Evolutionary conservation across 2,113 vertebrate species (phyloP), one percentile per base, ranked within the genome.

Genomic region (Sinocyclocheilus grahami): DNA sequence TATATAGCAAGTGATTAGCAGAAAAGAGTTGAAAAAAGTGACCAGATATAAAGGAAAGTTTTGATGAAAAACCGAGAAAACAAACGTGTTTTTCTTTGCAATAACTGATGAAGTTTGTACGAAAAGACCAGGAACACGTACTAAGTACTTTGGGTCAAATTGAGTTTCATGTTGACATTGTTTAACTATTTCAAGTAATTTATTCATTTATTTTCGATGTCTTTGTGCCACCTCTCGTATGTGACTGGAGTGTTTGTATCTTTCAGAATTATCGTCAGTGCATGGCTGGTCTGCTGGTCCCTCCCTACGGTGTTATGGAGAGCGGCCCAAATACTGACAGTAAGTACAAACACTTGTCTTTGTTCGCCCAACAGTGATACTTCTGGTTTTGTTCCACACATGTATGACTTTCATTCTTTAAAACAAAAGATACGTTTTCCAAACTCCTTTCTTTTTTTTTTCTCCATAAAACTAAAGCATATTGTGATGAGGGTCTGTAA

Each of bases 251-350:
- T 87, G 18, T 84, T 33, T 85, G 53, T 84, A 24, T 60, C 42
- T 89, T 92, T 85, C 91, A 99, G 98, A 98, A 96, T 95, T 98
- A 97, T 89, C 97, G 97, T 90, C 96, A 96, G 89, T 98, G 96
- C 91, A 97, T 99, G 97, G 97, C 97, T 91, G 97, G 96, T 90
- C 96, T 99, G 85, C 95, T 99, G 55, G 96, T 96, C 92, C 97
- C 98, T 91, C 97, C 97, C 65, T 98, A 98, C 94, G 97, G 97
- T 94, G 97, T 96, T 95, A 99, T 99, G 97, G 98, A 99, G 94
- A 98, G 96, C 58, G 92, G 93, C 86, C 94, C 95, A 89, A 95
- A 94, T 92, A 94, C 95, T 93, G 96, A 99, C 94, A 96, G 98
- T 99, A 94, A 98, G 98, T 97, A 89, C 39, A 74, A 22, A 22